Evolutionary conservation across 23 tunicate species (phyloP).

Genomic region (Trididemnum clinides): DNA sequence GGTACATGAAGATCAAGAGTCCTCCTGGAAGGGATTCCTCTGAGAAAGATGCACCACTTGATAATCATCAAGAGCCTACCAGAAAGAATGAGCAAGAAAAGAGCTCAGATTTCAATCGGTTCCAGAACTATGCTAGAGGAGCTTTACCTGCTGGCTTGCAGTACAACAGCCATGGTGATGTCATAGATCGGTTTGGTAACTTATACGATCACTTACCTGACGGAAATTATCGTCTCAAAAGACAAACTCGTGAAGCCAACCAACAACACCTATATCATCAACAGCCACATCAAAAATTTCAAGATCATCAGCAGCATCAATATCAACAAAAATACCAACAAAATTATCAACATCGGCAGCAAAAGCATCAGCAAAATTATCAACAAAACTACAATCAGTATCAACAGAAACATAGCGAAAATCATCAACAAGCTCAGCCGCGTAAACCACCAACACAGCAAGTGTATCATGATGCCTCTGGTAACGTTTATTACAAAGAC

Average conservation of each 20-base stretch:
- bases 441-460: background rate
- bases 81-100: no score
- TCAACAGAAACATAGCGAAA: background rate
- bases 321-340: background rate
- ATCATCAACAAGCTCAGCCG: background rate
- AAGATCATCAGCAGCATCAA: background rate
- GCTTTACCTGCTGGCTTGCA: constrained; percentile 41
- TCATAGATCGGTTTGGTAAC: constrained; percentile 48
- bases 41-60: no score
- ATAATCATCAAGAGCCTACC: no score
- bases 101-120: no score
- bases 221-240: constrained; percentile 20
- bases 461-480: constrained; percentile 34
- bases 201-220: constrained; percentile 23
- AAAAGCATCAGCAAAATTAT: background rate
- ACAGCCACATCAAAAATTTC: background rate
- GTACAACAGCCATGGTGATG: constrained; percentile 4
- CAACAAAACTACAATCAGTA: background rate
- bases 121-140: no score
- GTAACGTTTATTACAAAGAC: constrained; percentile 64
- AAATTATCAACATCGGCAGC: background rate
- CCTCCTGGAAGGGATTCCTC: constrained; percentile 14
- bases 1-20: constrained; percentile 83
- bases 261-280: background rate
- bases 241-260: background rate